These are phyloP conservation scores for Chaenocephalus aceratus DNA, from an alignment of 2,113 vertebrate species.

Conservation along the genomic window DNA sequence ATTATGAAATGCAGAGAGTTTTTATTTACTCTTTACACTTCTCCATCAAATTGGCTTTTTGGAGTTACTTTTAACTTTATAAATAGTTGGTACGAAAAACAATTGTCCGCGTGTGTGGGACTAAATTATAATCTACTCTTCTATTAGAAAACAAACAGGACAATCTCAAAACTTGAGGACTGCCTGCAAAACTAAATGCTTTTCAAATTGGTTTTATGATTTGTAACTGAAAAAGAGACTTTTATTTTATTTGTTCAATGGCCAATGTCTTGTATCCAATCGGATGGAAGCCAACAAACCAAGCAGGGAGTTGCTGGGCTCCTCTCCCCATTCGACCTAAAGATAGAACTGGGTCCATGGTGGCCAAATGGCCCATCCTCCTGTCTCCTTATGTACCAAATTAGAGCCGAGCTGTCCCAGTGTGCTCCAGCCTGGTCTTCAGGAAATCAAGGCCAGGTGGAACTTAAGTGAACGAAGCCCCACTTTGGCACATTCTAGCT, in stretches of 20 bases:
- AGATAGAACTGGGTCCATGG: slow-evolving; percentile 50
- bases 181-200: neutral
- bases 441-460: slow-evolving; percentile 81
- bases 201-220: too few relatives aligned
- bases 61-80: neutral
- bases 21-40: neutral
- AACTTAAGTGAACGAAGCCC: slow-evolving; percentile 79
- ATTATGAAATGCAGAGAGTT: neutral
- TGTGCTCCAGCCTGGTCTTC: slow-evolving; percentile 74
- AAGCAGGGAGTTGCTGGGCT: slow-evolving; percentile 30
- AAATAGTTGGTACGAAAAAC: neutral
- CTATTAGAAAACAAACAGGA: neutral
- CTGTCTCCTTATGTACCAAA: slow-evolving; percentile 68
- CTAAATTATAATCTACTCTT: neutral
- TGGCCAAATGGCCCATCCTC: slow-evolving; percentile 75
- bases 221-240: neutral
- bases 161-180: neutral
- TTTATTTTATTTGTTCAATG: neutral
- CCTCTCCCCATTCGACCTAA: slow-evolving; percentile 43
- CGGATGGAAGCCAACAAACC: neutral
- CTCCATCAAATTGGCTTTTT: neutral
- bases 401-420: slow-evolving; percentile 74
- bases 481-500: slow-evolving; percentile 76
- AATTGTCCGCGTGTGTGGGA: neutral
- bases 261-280: neutral